These are phyloP conservation scores for Ciconia nigra DNA, from an alignment of 2,797 vertebrate species.

Conservation along the genomic window DNA sequence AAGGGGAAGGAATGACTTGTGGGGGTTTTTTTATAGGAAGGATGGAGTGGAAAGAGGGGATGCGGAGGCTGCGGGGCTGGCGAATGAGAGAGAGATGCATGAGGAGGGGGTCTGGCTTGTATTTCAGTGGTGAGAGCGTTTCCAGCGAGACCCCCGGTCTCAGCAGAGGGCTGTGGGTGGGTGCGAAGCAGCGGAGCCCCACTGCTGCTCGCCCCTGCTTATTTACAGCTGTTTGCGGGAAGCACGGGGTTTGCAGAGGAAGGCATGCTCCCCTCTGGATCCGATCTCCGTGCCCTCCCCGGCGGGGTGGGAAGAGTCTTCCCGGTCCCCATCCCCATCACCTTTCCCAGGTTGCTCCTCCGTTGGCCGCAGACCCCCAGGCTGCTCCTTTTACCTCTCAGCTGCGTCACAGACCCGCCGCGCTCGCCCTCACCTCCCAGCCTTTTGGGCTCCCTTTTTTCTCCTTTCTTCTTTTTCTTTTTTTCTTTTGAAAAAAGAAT, in stretches of 20 bases:
- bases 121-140: background rate
- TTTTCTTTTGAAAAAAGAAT: no score
- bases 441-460: background rate
- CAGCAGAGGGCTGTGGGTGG: background rate
- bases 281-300: background rate
- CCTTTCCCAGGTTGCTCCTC: background rate
- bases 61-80: background rate
- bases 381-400: background rate
- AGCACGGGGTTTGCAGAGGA: background rate
- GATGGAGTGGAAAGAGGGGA: background rate
- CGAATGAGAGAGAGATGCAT: accelerated
- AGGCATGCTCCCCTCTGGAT: background rate
- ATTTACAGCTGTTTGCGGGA: background rate
- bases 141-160: background rate
- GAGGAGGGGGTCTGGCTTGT: background rate
- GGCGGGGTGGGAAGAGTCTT: accelerated
- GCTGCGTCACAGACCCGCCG: accelerated
- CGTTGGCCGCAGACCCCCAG: background rate
- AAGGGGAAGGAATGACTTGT: background rate
- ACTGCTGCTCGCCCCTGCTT: background rate
- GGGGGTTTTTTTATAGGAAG: background rate
- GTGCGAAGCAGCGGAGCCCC: background rate
- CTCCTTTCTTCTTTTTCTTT: background rate
- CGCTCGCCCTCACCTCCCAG: background rate
- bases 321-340: background rate